Percentiles rank a stretch among this genome's conserved stretches.
These are phyloP conservation scores for Mizuhopecten yessoensis DNA, from an alignment of 1,140 invertebrate species.

Conservation along the genomic window DNA sequence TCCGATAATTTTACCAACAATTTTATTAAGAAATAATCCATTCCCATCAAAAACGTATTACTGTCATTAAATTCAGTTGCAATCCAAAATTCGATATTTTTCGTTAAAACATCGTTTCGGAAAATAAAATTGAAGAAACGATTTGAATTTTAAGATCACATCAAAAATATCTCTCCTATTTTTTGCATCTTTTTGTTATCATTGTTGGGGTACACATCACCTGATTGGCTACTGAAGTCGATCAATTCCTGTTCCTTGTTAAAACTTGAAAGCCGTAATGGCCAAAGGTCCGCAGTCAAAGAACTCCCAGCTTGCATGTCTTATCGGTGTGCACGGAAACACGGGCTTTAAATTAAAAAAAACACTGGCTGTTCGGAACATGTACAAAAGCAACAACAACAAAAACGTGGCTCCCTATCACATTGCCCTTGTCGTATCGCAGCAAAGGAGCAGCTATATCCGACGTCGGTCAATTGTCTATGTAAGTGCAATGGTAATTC, in stretches of 20 bases:
- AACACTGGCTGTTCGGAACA: background rate
- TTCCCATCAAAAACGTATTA: no score
- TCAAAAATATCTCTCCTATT: no score
- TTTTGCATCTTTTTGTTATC: background rate
- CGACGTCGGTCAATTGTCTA: no score
- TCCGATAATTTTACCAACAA: no score
- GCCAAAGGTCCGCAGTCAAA: background rate
- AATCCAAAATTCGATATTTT: no score
- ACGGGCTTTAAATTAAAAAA: background rate
- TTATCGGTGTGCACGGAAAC: background rate
- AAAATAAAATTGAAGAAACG: no score
- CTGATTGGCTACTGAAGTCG: background rate
- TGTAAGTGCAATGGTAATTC: no score
- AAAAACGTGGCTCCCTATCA: background rate
- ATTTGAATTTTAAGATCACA: no score
- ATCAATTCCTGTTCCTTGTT: background rate
- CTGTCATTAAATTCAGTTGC: no score
- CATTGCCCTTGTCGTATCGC: background rate
- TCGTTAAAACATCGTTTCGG: no score
- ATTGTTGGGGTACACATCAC: background rate
- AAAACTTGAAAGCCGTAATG: background rate
- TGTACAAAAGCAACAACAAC: background rate
- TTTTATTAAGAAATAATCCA: no score
- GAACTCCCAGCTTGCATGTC: background rate
- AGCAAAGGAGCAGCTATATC: no score